Evolutionary conservation across 2,113 vertebrate genomes (phyloP).

Genomic region (Bungarus multicinctus): DNA sequence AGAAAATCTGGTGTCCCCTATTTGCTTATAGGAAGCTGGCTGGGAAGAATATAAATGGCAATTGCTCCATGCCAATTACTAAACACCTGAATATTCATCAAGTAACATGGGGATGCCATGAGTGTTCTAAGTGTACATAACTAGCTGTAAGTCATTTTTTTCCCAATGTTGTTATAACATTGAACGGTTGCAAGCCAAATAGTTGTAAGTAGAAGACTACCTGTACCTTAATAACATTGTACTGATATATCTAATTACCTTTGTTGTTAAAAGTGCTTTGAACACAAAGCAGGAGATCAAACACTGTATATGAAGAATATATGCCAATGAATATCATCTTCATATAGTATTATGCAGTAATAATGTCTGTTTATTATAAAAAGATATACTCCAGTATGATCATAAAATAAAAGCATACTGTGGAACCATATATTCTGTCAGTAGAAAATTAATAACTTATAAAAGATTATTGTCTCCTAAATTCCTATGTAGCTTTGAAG

Average conservation of each 20-base stretch:
- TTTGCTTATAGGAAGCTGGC: background rate
- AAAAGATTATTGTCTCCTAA: background rate
- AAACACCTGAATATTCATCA: background rate
- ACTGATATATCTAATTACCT: background rate
- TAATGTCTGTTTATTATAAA: background rate
- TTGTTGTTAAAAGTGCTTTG: background rate
- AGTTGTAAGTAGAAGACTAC: background rate
- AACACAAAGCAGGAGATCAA: background rate
- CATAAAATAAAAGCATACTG: slow-evolving; percentile 5
- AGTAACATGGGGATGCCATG: background rate
- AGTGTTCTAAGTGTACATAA: background rate
- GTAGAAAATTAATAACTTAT: background rate
- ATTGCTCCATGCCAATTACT: background rate
- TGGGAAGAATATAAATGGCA: background rate
- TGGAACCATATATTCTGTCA: background rate
- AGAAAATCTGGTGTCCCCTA: background rate
- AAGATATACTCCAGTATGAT: background rate
- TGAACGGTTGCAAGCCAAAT: background rate
- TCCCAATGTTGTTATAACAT: background rate
- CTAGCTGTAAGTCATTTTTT: background rate
- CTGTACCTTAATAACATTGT: background rate
- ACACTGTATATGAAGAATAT: background rate
- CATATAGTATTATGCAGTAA: background rate
- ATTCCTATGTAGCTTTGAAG: background rate
- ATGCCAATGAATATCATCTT: background rate